Evolutionary conservation across 2,888 invertebrate species (phyloP).

Genomic region (Marasmarcha lunaedactyla): DNA sequence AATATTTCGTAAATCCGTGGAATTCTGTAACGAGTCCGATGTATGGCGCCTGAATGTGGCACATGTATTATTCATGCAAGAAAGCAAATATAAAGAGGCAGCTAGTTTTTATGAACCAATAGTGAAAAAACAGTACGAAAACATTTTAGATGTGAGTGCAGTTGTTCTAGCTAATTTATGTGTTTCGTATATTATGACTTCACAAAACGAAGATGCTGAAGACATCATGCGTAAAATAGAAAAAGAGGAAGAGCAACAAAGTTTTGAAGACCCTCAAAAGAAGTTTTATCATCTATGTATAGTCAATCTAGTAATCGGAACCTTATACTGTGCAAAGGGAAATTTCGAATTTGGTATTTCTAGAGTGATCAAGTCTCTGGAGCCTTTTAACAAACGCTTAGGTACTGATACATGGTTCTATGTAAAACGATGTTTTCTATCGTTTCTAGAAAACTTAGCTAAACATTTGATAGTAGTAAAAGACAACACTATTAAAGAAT

Average conservation of each 20-base stretch:
- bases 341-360: slow-evolving; percentile 99
- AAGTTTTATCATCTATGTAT: slow-evolving; percentile 97
- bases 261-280: slow-evolving; percentile 92
- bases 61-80: slow-evolving; percentile 99
- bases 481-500: slow-evolving; percentile 89
- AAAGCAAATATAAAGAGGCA: slow-evolving; percentile 97
- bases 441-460: slow-evolving; percentile 89
- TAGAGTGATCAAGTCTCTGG: slow-evolving; percentile 95
- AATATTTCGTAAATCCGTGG: slow-evolving; percentile 95
- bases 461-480: slow-evolving; percentile 91
- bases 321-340: slow-evolving; percentile 97
- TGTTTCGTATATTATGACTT: slow-evolving; percentile 99
- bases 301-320: slow-evolving; percentile 98
- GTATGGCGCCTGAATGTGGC: slow-evolving; percentile 98
- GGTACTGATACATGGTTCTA: slow-evolving; percentile 99
- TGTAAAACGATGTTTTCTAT: slow-evolving; percentile 94
- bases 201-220: slow-evolving; percentile 98
- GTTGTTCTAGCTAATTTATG: slow-evolving; percentile 98
- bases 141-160: slow-evolving; percentile 95
- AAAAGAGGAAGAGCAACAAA: slow-evolving; percentile 94
- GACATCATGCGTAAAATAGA: slow-evolving; percentile 99
- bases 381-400: slow-evolving; percentile 92
- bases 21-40: slow-evolving; percentile 98
- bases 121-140: slow-evolving; percentile 93
- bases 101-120: slow-evolving; percentile 98